Evolutionary conservation across 2,113 vertebrate genomes (phyloP).

Genomic region (Andinoacara biseriatus): DNA sequence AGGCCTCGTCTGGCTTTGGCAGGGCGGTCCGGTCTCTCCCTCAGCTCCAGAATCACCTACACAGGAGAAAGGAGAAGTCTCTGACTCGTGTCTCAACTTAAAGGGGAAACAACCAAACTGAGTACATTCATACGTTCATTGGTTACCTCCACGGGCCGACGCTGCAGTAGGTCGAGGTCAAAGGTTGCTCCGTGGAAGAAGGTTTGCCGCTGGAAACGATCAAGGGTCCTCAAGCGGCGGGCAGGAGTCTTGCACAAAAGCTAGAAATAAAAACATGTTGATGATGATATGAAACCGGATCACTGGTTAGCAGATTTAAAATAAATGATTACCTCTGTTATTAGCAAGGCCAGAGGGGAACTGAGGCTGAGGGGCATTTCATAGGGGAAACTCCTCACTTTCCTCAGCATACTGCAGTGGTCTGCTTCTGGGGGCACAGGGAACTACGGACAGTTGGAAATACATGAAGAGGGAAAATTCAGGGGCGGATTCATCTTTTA

Average conservation of each 20-base stretch:
- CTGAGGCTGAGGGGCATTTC: conserved; percentile 84
- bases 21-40: conserved; percentile 74
- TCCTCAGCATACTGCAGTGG: conserved; percentile 90
- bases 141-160: conserved; percentile 83
- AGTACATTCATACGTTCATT: not conserved
- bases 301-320: not conserved
- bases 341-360: conserved; percentile 84
- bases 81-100: not conserved
- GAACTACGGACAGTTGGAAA: conserved; percentile 79
- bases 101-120: not conserved
- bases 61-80: not conserved
- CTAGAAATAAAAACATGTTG: conserved; percentile 67
- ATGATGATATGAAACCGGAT: not conserved
- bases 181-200: conserved; percentile 91
- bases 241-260: conserved; percentile 89
- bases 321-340: conserved; percentile 82
- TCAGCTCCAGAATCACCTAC: conserved; percentile 79
- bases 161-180: conserved; percentile 89
- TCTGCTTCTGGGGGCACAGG: conserved; percentile 87
- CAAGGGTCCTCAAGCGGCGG: conserved; percentile 85
- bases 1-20: conserved; percentile 78
- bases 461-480: not conserved
- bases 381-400: conserved; percentile 83
- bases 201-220: conserved; percentile 90
- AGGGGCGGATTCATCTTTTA: not conserved